Evolutionary conservation across 2,888 invertebrate genomes (phyloP), one percentile per base, ranked within the genome.

Genomic region (Tipula unca): DNA sequence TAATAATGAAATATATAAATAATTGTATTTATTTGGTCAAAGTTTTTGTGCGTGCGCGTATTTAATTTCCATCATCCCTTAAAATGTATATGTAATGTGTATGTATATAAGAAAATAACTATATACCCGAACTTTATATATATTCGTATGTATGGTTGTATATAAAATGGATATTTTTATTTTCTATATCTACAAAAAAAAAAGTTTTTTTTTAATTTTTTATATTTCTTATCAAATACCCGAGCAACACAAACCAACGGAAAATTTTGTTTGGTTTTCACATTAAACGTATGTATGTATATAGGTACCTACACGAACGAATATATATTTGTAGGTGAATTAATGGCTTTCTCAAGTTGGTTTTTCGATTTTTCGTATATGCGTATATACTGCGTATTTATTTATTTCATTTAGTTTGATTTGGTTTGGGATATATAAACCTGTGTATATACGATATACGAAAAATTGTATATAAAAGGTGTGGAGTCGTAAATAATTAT

Each of bases 31-130:
- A 69, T 69, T 69, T 69, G 69, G 69, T 69, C 69, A 69, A 69
- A 69, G 69, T 69, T 69, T 69, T 69, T 69, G 69, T 69, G 69
- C 69, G 69, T 69, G 69, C 69, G 69, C 69, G 69, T 69, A 69
- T 25, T 69, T 69, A 69, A 69, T 69, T 69, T 69, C 13, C 25
- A 69, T 25, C 69, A 69, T 69, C 69, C 69, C 69, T 69, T 69
- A 69, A 10, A 69, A n/a, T 69, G 69, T 10, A 14, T 48, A 48
- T 48, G 25, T 69, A 69, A 69, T 69, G 69, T 20, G 2, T 10
- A 69, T 25, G 3, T 25, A 69, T 10, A 69, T 69, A 69, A 69
- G 48, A 48, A 48, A 48, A 48, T 17, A n/a, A 17, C 48, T 48
- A 48, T 69, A 69, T 69, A 25, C 25, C 10, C 69, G 69, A 6